phyloP scores from a whole-genome alignment of 2,113 vertebrate species.

The Plecturocebus donacophilus region DNA sequence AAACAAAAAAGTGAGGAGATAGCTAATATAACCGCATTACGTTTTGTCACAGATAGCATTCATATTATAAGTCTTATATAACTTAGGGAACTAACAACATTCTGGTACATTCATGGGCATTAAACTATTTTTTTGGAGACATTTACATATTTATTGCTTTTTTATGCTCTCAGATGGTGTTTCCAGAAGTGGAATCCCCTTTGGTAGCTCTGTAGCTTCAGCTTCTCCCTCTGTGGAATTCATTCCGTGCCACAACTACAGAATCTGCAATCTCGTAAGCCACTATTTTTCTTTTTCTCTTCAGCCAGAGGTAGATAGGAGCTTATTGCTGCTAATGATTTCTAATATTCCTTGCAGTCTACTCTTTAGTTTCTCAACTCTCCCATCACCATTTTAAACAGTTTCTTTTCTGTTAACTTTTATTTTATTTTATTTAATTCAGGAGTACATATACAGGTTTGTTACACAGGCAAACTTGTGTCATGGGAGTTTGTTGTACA shows the following conservation, averaged over 20 bases:
- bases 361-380: not conserved
- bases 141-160: not conserved
- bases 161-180: too few species aligned
- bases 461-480: too few species aligned
- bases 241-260: not conserved
- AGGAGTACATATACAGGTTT: too few species aligned
- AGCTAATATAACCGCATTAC: not conserved
- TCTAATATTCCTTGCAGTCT: not conserved
- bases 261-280: not conserved
- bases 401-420: too few species aligned
- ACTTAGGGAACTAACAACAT: not conserved
- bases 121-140: not conserved
- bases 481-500: too few species aligned
- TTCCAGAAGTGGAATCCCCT: not conserved
- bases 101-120: not conserved
- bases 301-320: not conserved
- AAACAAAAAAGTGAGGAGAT: not conserved
- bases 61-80: not conserved
- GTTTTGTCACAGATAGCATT: not conserved
- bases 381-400: not conserved
- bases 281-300: not conserved
- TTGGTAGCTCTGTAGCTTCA: not conserved
- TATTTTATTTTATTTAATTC: too few species aligned
- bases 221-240: not conserved
- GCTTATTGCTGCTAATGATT: not conserved